Evolutionary conservation across 2,113 vertebrate genomes (phyloP).

Genomic region (Scolopax mira): DNA sequence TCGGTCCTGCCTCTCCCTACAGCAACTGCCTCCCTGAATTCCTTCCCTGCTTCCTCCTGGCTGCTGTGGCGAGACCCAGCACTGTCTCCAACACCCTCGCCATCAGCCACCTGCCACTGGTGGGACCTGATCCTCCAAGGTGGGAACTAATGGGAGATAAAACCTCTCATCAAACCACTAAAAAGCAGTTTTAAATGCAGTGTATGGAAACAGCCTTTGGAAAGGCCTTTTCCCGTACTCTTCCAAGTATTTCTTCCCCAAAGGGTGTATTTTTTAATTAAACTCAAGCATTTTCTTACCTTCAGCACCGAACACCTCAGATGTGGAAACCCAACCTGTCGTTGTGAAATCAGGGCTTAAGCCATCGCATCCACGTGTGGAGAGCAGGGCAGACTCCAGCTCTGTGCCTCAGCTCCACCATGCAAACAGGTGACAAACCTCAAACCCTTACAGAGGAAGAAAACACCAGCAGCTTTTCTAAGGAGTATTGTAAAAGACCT

Average conservation of each 20-base stretch:
- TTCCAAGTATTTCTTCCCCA: not conserved
- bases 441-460: not conserved
- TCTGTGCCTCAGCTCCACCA: not conserved
- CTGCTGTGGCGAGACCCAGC: fast-evolving
- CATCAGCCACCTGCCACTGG: not conserved
- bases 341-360: not conserved
- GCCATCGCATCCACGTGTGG: fast-evolving
- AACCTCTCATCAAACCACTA: not conserved
- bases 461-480: not conserved
- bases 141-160: not conserved
- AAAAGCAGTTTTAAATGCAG: not conserved
- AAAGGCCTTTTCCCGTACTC: not conserved
- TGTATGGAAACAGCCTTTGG: not conserved
- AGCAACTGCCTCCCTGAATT: not conserved
- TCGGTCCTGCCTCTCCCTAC: not conserved
- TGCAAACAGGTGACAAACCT: not conserved
- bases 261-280: not conserved
- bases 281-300: slow-evolving; percentile 25
- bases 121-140: not conserved
- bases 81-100: fast-evolving
- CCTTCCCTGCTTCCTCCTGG: not conserved
- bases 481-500: not conserved
- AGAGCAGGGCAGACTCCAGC: not conserved
- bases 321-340: not conserved
- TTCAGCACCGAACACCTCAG: not conserved